phyloP scores from a whole-genome alignment of 2,888 invertebrate genomes.

The Phania funesta region DNA sequence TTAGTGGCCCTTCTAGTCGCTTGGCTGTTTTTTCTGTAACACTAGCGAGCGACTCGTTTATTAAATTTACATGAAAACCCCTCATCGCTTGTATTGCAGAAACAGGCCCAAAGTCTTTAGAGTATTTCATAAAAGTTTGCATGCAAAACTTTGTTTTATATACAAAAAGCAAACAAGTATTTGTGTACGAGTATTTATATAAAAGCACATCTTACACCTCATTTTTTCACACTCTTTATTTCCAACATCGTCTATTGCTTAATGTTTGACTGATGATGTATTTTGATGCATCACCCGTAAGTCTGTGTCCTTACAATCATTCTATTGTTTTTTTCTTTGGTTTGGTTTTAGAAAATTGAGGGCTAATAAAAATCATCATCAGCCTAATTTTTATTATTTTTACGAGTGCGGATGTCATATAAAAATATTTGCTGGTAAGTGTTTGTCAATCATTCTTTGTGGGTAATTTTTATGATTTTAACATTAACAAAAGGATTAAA shows the following conservation, averaged over 20 bases:
- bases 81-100: too few relatives aligned
- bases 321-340: neutral
- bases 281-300: neutral
- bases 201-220: neutral
- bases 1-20: too few relatives aligned
- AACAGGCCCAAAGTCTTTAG: too few relatives aligned
- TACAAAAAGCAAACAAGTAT: too few relatives aligned
- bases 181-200: too few relatives aligned
- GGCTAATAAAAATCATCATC: conserved; percentile 42
- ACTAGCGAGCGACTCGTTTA: too few relatives aligned
- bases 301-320: neutral
- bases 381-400: conserved; percentile 16
- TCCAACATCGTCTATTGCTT: neutral
- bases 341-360: conserved; percentile 5
- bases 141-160: too few relatives aligned
- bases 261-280: conserved; percentile 2
- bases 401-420: conserved; percentile 42
- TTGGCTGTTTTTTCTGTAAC: too few relatives aligned
- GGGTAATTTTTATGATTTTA: neutral
- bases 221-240: conserved; percentile 1
- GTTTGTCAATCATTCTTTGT: conserved; percentile 22
- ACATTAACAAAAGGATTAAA: conserved; percentile 10
- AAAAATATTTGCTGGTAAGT: conserved; percentile 28
- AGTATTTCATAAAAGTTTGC: too few relatives aligned
- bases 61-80: too few relatives aligned